Percentiles rank a stretch among this genome's conserved stretches.
Evolutionary conservation across 2,797 vertebrate genomes (phyloP).

Genomic region (Cossypha heuglini): DNA sequence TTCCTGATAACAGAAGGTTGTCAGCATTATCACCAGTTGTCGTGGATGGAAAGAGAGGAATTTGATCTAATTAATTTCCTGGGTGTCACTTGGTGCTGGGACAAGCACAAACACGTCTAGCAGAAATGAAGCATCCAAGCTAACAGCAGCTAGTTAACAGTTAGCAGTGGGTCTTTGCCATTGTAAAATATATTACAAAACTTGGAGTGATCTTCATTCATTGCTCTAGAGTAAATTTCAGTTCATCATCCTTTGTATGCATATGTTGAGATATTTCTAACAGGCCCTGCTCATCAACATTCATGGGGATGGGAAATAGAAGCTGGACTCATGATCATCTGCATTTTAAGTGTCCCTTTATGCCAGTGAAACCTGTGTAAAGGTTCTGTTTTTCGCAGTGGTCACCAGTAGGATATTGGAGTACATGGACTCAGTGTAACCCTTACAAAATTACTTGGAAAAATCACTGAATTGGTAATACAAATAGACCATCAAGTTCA

Average conservation of each 20-base stretch:
- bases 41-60: neutral
- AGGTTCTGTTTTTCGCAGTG: neutral
- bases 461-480: neutral
- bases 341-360: neutral
- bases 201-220: neutral
- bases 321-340: neutral
- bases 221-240: neutral
- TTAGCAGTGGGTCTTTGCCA: neutral
- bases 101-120: neutral
- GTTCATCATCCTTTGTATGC: neutral
- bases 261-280: neutral
- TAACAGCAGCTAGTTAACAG: neutral
- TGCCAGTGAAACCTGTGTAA: neutral
- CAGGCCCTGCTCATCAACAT: accelerated
- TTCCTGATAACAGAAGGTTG: neutral
- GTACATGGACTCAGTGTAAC: accelerated
- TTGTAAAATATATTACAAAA: neutral
- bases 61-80: neutral
- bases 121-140: neutral
- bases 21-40: neutral
- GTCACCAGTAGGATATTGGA: neutral
- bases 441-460: neutral
- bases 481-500: neutral
- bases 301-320: neutral
- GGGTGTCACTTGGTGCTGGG: neutral